Evolutionary conservation across 2,797 vertebrate genomes (phyloP), one percentile per base, ranked within the genome.

Genomic region (Telmatherina bonti): DNA sequence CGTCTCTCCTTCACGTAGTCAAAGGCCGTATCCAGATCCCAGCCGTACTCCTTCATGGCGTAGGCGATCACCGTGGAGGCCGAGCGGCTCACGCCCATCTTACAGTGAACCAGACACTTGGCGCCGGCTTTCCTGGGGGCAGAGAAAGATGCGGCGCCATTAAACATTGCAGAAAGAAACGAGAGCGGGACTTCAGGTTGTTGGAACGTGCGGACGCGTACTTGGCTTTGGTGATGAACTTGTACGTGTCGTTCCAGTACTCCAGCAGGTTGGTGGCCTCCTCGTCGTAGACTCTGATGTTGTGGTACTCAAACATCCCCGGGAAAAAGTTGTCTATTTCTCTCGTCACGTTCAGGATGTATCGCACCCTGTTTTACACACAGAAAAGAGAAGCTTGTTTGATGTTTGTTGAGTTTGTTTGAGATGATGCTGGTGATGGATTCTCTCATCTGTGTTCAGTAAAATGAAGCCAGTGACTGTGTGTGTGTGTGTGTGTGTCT

Each of bases 271-370:
- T 97, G 2, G 98, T 99, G 76, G 96, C 96, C 88, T 99, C 98
- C 87, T 99, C 97, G 13, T 99, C 98, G 18, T 98, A 99, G 27
- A 99, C 98, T 1, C 98, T 86, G 84, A 99, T 98, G 83, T 99
- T 99, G 86, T 98, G 97, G 88, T 99, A 99, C 67, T 98, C 97
- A 0, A 99, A 99, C 76, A 95, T 84, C 5, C 97, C 97, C 0
- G 98, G 98, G 89, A 99, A 99, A 89, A 99, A 99, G 93, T 99
- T 99, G 91, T 99, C 98, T 51, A 99, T 99, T 85, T 99, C 98
- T 22, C 97, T 93, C 45, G 97, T 99, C 85, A 99, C 97, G 8
- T 99, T 99, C 88, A 99, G 92, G 89, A 99, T 99, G 90, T 97
- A 99, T 18, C 93, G 91, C 51, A 99, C 97, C 58, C 97, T 99